These are phyloP conservation scores for Drosophila rufa DNA, from an alignment of 1,140 invertebrate genomes.

Conservation along the genomic window DNA sequence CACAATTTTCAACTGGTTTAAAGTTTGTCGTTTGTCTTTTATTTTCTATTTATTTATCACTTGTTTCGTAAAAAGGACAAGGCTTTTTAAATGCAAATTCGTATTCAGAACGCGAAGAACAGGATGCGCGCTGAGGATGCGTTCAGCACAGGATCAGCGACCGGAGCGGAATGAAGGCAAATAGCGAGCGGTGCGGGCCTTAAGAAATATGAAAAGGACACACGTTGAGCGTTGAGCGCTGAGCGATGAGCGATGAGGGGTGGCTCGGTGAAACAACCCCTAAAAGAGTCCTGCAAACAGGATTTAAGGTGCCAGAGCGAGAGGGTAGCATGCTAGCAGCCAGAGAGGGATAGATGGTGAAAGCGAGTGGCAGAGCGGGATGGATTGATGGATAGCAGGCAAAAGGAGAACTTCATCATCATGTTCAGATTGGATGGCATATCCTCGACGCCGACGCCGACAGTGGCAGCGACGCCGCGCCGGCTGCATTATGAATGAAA, in stretches of 20 bases:
- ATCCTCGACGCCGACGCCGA: slow-evolving; percentile 18
- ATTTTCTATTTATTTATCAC: slow-evolving; percentile 6
- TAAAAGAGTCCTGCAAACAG: slow-evolving; percentile 21
- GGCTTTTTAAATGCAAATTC: slow-evolving; percentile 26
- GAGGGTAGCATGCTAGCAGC: slow-evolving; percentile 20
- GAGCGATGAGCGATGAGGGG: slow-evolving; percentile 37
- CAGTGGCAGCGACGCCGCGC: not conserved
- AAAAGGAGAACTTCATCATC: slow-evolving; percentile 75
- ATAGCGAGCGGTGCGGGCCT: slow-evolving; percentile 57
- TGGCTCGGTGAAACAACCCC: slow-evolving; percentile 63
- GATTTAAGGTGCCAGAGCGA: slow-evolving; percentile 12
- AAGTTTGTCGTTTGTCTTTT: slow-evolving; percentile 15
- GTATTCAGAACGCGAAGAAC: slow-evolving; percentile 20
- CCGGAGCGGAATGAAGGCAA: slow-evolving; percentile 81
- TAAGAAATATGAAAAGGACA: slow-evolving; percentile 82
- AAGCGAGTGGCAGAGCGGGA: slow-evolving; percentile 32
- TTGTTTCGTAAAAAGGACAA: slow-evolving; percentile 42
- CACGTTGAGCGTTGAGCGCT: slow-evolving; percentile 14
- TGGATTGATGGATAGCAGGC: slow-evolving; percentile 48
- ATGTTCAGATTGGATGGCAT: slow-evolving; percentile 69
- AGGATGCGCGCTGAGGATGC: slow-evolving; percentile 44
- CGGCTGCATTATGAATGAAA: slow-evolving; percentile 73
- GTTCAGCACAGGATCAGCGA: slow-evolving; percentile 78
- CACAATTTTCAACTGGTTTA: slow-evolving; percentile 15
- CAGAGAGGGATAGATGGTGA: slow-evolving; percentile 8